These are phyloP conservation scores for Montipora foliosa DNA, from an alignment of 64 coral and sea anemone species.

Conservation along the genomic window DNA sequence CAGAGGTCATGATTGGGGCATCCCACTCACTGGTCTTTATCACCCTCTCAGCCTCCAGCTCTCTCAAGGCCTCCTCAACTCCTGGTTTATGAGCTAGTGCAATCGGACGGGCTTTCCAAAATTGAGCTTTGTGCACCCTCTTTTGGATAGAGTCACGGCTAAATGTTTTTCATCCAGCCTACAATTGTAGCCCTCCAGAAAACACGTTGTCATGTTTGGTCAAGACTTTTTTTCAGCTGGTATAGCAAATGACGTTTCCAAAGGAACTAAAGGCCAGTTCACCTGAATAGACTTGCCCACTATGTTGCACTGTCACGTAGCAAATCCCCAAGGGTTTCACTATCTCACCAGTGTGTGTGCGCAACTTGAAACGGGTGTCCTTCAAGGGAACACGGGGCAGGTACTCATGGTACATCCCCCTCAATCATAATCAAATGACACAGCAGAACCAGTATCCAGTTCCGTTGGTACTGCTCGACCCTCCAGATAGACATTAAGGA, in stretches of 20 bases:
- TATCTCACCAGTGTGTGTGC: neutral
- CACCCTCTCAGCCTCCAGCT: slow-evolving; percentile 1
- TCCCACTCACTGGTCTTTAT: neutral
- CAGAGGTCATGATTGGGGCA: neutral
- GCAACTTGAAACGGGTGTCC: neutral
- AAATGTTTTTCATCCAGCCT: neutral
- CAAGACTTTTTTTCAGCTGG: neutral
- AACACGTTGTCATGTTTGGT: neutral
- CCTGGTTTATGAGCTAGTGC: slow-evolving; percentile 6
- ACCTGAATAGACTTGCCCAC: slow-evolving; percentile 5
- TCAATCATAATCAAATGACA: slow-evolving; percentile 26
- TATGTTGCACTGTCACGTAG: neutral
- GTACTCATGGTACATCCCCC: slow-evolving; percentile 19
- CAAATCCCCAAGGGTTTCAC: neutral
- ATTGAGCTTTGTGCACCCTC: neutral
- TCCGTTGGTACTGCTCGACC: slow-evolving; percentile 16
- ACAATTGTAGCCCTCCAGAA: neutral
- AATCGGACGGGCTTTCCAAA: slow-evolving; percentile 27
- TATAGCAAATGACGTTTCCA: neutral
- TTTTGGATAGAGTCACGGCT: neutral
- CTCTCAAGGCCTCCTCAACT: neutral
- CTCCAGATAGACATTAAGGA: neutral
- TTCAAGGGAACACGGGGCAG: neutral
- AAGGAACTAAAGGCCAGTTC: slow-evolving; percentile 17
- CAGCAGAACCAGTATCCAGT: slow-evolving; percentile 43